Evolutionary conservation across 2,797 vertebrate genomes (phyloP), one percentile per base, ranked within the genome.

Genomic region (Pteropus rufus): DNA sequence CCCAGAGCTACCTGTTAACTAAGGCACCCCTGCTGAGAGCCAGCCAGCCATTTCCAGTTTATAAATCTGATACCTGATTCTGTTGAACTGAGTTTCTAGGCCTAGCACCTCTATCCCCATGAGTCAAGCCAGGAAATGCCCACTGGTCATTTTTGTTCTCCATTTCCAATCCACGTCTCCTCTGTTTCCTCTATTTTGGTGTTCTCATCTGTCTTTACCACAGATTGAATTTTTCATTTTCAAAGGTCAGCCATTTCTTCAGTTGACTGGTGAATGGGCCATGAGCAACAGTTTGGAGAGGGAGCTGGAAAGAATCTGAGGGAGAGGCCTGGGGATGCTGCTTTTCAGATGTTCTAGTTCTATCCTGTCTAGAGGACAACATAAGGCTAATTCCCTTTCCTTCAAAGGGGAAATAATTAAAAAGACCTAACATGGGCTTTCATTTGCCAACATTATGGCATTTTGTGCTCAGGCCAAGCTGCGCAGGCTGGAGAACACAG

Each of bases 61-160:
- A 31, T 58, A 41, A 39, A 76, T 52, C 16, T 65, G 15, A 39
- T 26, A 3, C 5, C 34, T 10, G 39, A 12, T 10, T 80, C 36
- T 2, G 21, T 14, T 18, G 15, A 24, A 56, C 15, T n/a, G 11
- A 23, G 15, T 67, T 84, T 91, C 41, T 7, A 56, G 34, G 83
- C 46, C 26, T 11, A 19, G 7, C 0, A 2, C 3, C 46, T 9
- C 10, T 2, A 46, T 16, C n/a, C 15, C 44, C 5, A 7, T 15
- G 23, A 34, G 24, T 4, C 7, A 2, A 26, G 5, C 31, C 19
- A 15, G 16, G 39, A 44, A 60, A 46, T 54, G 41, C 12, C 56
- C 39, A 1, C 2, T 0, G 15, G 9, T 0, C 18, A 3, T 23
- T 19, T 73, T 49, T 36, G 31, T 34, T 85, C 12, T 77, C 5